Base-by-base conservation (phyloP, 2,113 vertebrate genomes). In the Poicephalus meyeri region DNA sequence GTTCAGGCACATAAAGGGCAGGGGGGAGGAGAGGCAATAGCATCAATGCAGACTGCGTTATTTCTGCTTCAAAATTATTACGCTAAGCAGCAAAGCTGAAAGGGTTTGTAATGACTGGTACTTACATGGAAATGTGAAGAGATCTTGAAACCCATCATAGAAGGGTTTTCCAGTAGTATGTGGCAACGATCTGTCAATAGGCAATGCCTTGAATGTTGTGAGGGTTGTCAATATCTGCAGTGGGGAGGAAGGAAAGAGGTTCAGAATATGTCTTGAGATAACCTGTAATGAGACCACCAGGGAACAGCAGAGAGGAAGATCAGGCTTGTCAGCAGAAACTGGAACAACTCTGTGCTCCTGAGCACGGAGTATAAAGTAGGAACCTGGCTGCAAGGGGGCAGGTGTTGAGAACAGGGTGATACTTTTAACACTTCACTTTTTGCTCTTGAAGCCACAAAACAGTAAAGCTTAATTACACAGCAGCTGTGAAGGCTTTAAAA, bases 401-500 rank as follows among this genome's bases (percentile, higher is more conserved):
- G 55, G 89, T 66, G 65, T 86, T 18, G 20, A 78, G 83, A 80
- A 50, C 8, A 11, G 13, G 9, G 9, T 69, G 56, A 71, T 26
- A 47, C 72, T 81, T 92, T 33, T 9, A 77, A 42, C 61, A 50
- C 42, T 50, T 64, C 50, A 12, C 11, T 58, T 80, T 69, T 84
- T 81, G 39, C 55, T 64, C 42, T 70, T 31, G 21, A 76, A 93
- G 29, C 9, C 16, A 39, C 37, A 46, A 52, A 73, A 70, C 81
- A 74, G 49, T 46, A 42, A 79, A 74, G 29, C 31, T 87, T 92
- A 84, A 88, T 84, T 81, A 65, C 35, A 76, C 16, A 80, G 52
- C 56, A 95, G 35, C 49, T 91, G 78, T 65, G 33, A 95, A 78
- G 73, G 26, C 31, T 92, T 94, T 53, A 65, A 87, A 95, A 58